Evolutionary conservation across 2,888 invertebrate species (phyloP).

Genomic region (Mayetiola destructor): DNA sequence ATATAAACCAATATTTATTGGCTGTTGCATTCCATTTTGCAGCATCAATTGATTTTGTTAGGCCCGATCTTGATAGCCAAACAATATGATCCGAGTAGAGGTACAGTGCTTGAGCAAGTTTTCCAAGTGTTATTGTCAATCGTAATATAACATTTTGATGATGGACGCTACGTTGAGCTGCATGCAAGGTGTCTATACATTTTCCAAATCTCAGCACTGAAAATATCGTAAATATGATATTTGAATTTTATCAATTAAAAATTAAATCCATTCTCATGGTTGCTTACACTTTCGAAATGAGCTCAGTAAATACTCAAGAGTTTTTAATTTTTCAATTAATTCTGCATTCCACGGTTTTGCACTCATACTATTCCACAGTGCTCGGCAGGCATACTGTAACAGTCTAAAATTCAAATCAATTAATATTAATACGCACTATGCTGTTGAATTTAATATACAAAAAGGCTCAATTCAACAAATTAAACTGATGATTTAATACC

Average conservation of each 20-base stretch:
- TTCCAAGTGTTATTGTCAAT: constrained; percentile 59
- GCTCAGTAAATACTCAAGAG: constrained; percentile 66
- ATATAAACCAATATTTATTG: constrained; percentile 73
- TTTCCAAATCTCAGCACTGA: constrained; percentile 75
- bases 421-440: not conserved
- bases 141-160: constrained; percentile 57
- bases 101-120: constrained; percentile 63
- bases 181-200: constrained; percentile 66
- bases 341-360: constrained; percentile 42
- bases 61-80: constrained; percentile 66
- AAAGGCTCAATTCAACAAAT: not conserved
- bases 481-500: constrained; percentile 22
- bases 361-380: constrained; percentile 63
- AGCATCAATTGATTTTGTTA: constrained; percentile 47
- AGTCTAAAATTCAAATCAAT: constrained; percentile 43
- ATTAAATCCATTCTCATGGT: not conserved
- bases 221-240: too few species aligned
- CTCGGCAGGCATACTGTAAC: constrained; percentile 65
- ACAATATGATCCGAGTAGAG: constrained; percentile 74
- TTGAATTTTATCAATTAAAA: not conserved
- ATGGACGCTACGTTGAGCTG: constrained; percentile 53
- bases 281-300: constrained; percentile 71
- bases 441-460: not conserved
- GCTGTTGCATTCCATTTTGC: constrained; percentile 60
- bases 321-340: constrained; percentile 59